Conservation (phyloP, 2,113 vertebrate genomes). For the Sapayoa aenigma region DNA sequence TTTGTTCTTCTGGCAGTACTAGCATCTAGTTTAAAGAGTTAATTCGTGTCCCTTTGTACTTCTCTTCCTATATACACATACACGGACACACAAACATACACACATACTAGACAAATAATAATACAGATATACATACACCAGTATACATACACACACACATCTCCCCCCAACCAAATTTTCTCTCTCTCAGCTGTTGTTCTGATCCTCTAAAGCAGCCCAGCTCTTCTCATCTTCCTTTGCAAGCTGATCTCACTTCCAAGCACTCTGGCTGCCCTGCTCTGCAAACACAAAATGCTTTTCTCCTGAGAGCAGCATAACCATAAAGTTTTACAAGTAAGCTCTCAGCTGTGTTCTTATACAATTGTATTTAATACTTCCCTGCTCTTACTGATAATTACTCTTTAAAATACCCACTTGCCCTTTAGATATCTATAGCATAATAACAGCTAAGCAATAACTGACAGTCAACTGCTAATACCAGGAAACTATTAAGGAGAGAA, state of each 20-base stretch:
- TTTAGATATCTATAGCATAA: background rate
- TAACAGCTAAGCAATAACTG: background rate
- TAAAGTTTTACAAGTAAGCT: background rate
- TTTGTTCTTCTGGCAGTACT: background rate
- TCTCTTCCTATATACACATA: background rate
- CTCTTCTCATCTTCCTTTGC: background rate
- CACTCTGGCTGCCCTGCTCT: background rate
- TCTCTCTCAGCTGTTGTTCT: background rate
- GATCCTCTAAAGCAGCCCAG: background rate
- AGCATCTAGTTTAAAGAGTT: background rate
- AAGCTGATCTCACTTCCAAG: background rate
- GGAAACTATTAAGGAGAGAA: background rate
- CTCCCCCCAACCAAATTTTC: background rate
- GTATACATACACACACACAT: background rate
- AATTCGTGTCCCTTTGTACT: background rate
- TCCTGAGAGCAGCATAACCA: background rate
- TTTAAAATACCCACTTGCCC: background rate
- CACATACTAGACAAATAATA: too few species aligned
- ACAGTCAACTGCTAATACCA: background rate
- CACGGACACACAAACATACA: fast-evolving
- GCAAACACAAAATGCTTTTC: background rate
- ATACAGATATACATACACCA: background rate
- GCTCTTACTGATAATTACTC: background rate
- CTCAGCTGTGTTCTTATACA: background rate
- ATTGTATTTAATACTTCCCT: background rate